Conservation (phyloP, 2,113 vertebrate species). For the Anhinga anhinga region DNA sequence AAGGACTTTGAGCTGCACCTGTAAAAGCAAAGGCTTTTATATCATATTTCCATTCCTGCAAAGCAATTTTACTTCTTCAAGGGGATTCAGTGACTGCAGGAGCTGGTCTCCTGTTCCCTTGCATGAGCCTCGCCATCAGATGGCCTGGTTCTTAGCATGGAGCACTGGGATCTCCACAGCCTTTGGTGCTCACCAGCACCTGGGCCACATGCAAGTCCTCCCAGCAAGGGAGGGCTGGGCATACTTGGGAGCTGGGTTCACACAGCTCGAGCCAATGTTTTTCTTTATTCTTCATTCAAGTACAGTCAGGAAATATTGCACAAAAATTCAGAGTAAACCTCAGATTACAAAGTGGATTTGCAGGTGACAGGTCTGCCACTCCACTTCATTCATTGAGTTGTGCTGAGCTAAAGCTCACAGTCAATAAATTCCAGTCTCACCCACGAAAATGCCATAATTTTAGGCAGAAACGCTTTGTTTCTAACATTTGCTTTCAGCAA, state of each 20-base stretch:
- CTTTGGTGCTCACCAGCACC: not conserved
- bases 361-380: not conserved
- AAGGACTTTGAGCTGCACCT: not conserved
- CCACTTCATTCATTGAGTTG: not conserved
- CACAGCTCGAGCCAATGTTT: rapidly evolving
- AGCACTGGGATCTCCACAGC: not conserved
- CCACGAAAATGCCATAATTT: not conserved
- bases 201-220: not conserved
- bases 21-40: not conserved
- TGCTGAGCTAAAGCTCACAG: not conserved
- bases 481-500: not conserved
- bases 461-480: not conserved
- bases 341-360: not conserved
- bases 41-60: not conserved
- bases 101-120: not conserved
- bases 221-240: not conserved
- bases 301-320: not conserved
- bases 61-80: not conserved
- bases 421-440: not conserved
- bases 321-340: not conserved
- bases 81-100: not conserved
- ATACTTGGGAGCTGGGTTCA: not conserved
- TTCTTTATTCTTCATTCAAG: not conserved
- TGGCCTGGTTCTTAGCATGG: rapidly evolving
- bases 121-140: rapidly evolving